These are phyloP conservation scores for Herpetotheres cachinnans DNA, from an alignment of 2,113 vertebrate genomes.

Conservation along the genomic window DNA sequence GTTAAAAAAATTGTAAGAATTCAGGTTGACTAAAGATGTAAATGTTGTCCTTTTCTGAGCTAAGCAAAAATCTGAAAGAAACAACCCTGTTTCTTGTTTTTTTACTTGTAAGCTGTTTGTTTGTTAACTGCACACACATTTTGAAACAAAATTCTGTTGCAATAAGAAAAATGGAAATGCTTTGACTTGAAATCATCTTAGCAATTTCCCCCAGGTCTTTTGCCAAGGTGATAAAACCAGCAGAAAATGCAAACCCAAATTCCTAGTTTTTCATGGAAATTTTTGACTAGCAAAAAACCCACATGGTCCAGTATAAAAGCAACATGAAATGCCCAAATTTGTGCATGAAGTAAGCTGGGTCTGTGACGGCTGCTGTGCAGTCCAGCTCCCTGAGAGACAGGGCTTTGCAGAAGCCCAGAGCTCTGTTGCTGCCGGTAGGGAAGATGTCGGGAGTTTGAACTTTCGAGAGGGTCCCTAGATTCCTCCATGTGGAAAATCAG, in stretches of 20 bases:
- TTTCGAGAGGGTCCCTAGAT: slow-evolving; percentile 54
- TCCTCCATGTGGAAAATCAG: slow-evolving; percentile 67
- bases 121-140: background rate
- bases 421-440: background rate
- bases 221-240: background rate
- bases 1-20: background rate
- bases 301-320: background rate
- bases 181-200: slow-evolving; percentile 5
- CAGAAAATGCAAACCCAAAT: background rate
- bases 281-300: background rate
- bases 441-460: background rate
- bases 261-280: background rate
- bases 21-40: slow-evolving; percentile 6
- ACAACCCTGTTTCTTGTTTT: background rate
- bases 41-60: background rate
- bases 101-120: background rate
- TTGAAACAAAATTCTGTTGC: slow-evolving; percentile 28
- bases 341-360: background rate
- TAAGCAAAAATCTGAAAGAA: background rate
- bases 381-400: background rate
- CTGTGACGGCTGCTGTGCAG: background rate
- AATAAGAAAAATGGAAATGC: background rate
- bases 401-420: background rate
- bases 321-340: background rate
- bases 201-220: slow-evolving; percentile 22